phyloP scores from a whole-genome alignment of 2,797 vertebrate species.

The Cynopterus sphinx region DNA sequence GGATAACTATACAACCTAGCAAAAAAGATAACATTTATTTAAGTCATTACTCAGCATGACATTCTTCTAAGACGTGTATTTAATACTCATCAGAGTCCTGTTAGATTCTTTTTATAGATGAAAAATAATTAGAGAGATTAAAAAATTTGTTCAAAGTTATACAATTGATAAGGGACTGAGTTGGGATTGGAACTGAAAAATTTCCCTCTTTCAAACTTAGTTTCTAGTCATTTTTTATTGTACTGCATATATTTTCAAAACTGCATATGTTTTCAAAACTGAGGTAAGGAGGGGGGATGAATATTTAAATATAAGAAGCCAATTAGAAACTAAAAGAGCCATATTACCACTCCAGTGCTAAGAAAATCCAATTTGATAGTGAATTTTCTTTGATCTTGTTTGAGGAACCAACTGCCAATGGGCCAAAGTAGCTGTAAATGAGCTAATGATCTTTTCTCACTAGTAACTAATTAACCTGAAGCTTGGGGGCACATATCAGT shows the following conservation, averaged over 20 bases:
- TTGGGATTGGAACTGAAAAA: background rate
- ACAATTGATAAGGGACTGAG: background rate
- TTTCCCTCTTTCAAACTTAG: background rate
- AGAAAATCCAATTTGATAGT: background rate
- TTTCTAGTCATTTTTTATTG: background rate
- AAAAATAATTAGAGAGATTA: background rate
- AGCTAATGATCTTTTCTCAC: background rate
- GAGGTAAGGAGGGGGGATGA: background rate
- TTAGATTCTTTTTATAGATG: background rate
- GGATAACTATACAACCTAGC: background rate
- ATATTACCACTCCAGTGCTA: background rate
- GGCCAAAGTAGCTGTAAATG: background rate
- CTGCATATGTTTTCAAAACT: background rate
- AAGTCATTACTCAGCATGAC: background rate
- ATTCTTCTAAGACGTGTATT: background rate
- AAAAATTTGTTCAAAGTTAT: slow-evolving; percentile 1
- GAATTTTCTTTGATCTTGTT: background rate
- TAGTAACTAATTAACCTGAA: background rate
- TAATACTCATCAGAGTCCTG: background rate
- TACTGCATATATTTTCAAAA: background rate
- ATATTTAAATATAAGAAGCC: background rate
- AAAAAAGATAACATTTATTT: background rate
- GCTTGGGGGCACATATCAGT: background rate
- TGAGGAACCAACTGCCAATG: background rate
- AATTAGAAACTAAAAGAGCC: background rate